Base-by-base conservation (phyloP, 2,888 invertebrate species). In the Hydroisotoma schaefferi region DNA sequence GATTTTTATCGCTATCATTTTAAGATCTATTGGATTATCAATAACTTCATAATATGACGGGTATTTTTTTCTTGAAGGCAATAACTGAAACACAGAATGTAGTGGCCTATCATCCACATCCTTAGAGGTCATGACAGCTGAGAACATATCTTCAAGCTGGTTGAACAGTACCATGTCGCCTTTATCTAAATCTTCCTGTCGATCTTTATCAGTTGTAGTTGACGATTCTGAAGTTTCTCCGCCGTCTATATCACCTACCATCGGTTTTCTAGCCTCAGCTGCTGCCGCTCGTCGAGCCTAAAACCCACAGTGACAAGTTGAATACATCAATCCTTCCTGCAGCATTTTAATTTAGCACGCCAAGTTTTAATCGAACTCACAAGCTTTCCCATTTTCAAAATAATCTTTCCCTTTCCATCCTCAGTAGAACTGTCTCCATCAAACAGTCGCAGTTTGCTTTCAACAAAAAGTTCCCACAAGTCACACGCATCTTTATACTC, bases 31-130 rank as follows among this genome's bases (percentile, higher is more conserved):
- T 0, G 99, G 99, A 65, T 86, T 86, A 63, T 93, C 90, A 58
- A 97, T 95, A 0, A 95, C 86, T 72, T 88, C 89, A 77, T 90
- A 98, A 79, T 99, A 99, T 74, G 94, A 90, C 0, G 98, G 97
- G 77, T 95, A 97, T 63, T 88, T 84, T 79, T 90, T 88, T 77
- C 88, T 90, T 0, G 93, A 91, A 0, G 97, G 97, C 53, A 98
- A 81, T 58, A 97, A 82, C 76, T 94, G 90, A 77, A 98, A 98
- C 69, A 87, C 88, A 2, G 86, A 83, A 76, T 93, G 88, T 4
- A 98, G 80, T 0, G 87, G 83, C n/a, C 95, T 83, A 64, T 89
- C 89, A 61, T 83, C 81, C 29, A 83, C 81, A 75, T 91, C 88
- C 18, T 87, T 87, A 1, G 93, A 91, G 53, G 87, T 86, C 87